These are phyloP conservation scores for Podocnemis expansa DNA, from an alignment of 2,113 vertebrate species.

Conservation along the genomic window DNA sequence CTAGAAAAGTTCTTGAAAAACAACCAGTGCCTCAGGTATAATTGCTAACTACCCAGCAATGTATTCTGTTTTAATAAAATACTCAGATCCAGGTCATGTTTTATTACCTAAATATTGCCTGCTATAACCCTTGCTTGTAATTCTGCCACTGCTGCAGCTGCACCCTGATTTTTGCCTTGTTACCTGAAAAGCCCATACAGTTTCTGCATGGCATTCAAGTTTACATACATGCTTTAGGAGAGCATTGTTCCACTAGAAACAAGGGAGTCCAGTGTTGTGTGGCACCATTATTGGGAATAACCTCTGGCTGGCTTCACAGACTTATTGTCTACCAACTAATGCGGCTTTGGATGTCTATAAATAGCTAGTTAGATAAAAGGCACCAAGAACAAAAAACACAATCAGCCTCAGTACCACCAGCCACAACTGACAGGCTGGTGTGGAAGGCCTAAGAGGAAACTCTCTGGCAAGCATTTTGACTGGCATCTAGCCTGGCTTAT, in stretches of 20 bases:
- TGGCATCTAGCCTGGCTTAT: neutral
- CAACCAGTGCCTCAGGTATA: neutral
- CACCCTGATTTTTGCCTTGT: neutral
- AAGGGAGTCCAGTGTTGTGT: neutral
- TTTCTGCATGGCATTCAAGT: neutral
- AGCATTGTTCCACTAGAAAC: neutral
- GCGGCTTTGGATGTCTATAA: neutral
- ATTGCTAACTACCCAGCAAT: neutral
- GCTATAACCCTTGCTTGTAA: neutral
- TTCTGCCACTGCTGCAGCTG: neutral
- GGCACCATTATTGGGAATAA: neutral
- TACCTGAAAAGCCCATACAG: neutral
- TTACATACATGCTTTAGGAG: neutral
- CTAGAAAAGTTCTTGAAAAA: neutral
- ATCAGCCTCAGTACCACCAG: neutral
- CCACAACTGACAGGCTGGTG: neutral
- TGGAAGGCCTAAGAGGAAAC: neutral
- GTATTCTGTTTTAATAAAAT: neutral
- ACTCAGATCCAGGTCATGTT: neutral
- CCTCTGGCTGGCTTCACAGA: neutral
- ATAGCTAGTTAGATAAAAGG: neutral
- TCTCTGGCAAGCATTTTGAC: neutral
- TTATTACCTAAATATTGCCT: neutral
- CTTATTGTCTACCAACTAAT: neutral
- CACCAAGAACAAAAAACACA: neutral